Evolutionary conservation across 1,140 invertebrate genomes (phyloP).

Genomic region (Episyrphus balteatus): DNA sequence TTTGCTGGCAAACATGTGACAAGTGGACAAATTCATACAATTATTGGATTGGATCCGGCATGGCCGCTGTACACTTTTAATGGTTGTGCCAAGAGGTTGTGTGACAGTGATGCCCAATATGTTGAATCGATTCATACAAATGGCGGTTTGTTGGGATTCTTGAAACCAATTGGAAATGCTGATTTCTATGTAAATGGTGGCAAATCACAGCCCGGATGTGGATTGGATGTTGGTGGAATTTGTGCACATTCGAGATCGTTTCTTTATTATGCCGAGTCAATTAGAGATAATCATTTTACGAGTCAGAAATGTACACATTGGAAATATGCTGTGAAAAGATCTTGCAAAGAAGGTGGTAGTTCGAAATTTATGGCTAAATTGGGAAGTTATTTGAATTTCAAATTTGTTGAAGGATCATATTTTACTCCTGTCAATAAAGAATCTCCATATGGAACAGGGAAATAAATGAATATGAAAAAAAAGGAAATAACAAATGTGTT

Average conservation of each 20-base stretch:
- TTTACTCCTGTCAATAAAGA: conserved; percentile 19
- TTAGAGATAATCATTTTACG: conserved; percentile 16
- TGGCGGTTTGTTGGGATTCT: too few species aligned
- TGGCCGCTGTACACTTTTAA: conserved; percentile 34
- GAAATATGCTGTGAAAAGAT: conserved; percentile 15
- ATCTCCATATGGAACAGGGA: conserved; percentile 19
- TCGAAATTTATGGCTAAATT: too few species aligned
- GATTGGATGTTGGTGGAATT: conserved; percentile 18
- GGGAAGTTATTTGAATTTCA: too few species aligned
- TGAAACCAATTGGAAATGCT: too few species aligned
- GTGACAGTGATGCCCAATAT: conserved; percentile 51
- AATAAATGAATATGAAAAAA: too few species aligned
- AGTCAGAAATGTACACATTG: conserved; percentile 12
- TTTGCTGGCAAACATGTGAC: conserved; percentile 38
- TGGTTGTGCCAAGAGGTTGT: conserved; percentile 42
- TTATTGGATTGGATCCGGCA: conserved; percentile 46
- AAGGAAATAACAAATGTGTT: too few species aligned
- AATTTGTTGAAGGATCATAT: conserved; percentile 14
- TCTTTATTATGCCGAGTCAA: conserved; percentile 25
- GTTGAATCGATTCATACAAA: conserved; percentile 68
- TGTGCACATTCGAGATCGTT: conserved; percentile 33
- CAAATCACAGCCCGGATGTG: conserved; percentile 51
- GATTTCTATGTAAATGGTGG: too few species aligned
- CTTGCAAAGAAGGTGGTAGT: conserved; percentile 15
- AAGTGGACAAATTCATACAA: conserved; percentile 17